Percentiles rank a stretch among this genome's conserved stretches.
Evolutionary conservation across 2,113 vertebrate genomes (phyloP).

Genomic region (Nesoenas mayeri): DNA sequence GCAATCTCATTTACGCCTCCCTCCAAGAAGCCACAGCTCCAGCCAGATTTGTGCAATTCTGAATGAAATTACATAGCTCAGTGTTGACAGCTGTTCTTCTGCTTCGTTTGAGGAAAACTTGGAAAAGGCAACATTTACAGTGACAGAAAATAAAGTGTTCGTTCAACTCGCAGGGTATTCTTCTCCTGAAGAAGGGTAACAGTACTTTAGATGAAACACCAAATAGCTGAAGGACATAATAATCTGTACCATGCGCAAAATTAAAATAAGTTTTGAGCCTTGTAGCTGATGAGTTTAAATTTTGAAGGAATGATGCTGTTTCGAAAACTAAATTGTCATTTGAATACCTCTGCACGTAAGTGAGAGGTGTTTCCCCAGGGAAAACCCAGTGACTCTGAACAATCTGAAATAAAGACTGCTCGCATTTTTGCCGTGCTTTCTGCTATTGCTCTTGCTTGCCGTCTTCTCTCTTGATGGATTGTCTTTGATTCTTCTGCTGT

Average conservation of each 20-base stretch:
- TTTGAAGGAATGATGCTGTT: neutral
- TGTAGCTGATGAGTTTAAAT: neutral
- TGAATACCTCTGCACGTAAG: neutral
- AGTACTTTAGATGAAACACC: neutral
- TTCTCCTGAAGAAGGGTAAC: neutral
- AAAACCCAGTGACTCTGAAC: slow-evolving; percentile 1
- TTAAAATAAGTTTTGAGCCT: neutral
- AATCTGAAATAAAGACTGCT: slow-evolving; percentile 4
- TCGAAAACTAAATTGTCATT: neutral
- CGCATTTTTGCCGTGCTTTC: slow-evolving; percentile 50
- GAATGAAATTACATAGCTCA: too few species aligned
- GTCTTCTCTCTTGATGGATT: slow-evolving; percentile 47
- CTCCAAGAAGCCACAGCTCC: neutral
- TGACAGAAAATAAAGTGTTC: neutral
- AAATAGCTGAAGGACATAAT: neutral
- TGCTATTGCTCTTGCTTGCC: slow-evolving; percentile 29
- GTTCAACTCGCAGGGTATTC: neutral
- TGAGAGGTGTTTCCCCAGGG: slow-evolving; percentile 38
- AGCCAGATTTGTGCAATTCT: neutral
- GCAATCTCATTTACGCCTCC: neutral
- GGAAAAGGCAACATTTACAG: neutral
- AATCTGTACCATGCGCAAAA: neutral
- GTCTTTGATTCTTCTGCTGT: slow-evolving; percentile 43
- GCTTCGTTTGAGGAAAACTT: neutral
- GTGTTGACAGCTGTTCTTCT: neutral